Base-by-base conservation (phyloP, 2,888 invertebrate genomes). In the Glyphotaelius pellucidus region DNA sequence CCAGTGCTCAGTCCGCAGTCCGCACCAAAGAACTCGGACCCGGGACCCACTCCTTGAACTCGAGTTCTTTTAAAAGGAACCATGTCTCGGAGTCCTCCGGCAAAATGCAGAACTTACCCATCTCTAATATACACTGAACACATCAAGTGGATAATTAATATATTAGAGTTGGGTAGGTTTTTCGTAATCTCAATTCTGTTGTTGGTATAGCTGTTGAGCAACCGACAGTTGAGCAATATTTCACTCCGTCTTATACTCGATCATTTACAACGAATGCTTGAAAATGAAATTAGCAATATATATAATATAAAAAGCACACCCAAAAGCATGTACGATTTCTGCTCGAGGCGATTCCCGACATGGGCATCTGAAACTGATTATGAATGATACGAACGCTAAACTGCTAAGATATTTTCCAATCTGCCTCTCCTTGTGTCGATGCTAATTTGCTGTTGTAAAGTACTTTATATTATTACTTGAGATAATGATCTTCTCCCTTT, bases 111-210 rank as follows among this genome's bases (percentile, higher is more conserved):
- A n/a, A n/a, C n/a, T n/a, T n/a, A n/a, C n/a, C n/a, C n/a, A n/a
- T n/a, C n/a, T n/a, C n/a, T n/a, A n/a, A n/a, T n/a, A n/a, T n/a
- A 67, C 67, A n/a, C 67, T 67, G 67, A 32, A 83, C 31, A 25
- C 85, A 47, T 85, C 86, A 80, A 89, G 88, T 89, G 88, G 67
- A 89, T 89, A 89, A 89, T 89, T 67, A 89, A 89, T 89, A 79
- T 89, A 89, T 89, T 80, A 35, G 88, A 35, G 25, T 52, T 89
- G 67, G 79, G 67, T 89, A 89, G 88, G 38, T 35, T 31, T 38
- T 42, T 38, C 31, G 79, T 89, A 89, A 89, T 89, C 88, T 89
- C 38, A 79, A 79, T 89, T 80, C 31, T n/a, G 88, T 89, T 30
- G 79, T 79, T 31, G 42, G 35, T 67, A 87, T 67, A 47, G 87